phyloP scores from a whole-genome alignment of 2,113 vertebrate genomes.

The Corydoras maculifer region DNA sequence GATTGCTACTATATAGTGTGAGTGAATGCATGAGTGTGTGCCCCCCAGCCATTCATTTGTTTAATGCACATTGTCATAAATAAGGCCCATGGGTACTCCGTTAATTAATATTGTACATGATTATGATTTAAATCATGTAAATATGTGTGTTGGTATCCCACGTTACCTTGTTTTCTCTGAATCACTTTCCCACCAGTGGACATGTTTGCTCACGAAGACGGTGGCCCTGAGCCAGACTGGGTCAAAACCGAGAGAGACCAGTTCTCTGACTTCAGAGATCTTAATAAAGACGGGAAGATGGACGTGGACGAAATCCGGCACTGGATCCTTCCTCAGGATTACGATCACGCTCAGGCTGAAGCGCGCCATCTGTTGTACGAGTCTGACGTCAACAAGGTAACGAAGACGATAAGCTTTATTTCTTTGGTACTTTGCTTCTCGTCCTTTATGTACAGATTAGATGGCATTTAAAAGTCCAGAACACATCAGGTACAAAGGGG shows the following conservation, averaged over 20 bases:
- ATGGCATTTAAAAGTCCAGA: no score
- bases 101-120: no score
- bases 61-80: no score
- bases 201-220: conserved; percentile 93
- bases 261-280: conserved; percentile 89
- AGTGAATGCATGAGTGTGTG: no score
- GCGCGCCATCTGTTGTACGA: conserved; percentile 91
- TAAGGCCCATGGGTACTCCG: no score
- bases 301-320: conserved; percentile 89
- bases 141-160: not conserved
- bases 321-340: conserved; percentile 96
- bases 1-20: no score
- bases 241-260: conserved; percentile 89
- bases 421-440: no score
- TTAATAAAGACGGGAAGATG: conserved; percentile 96
- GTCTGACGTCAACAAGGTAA: conserved; percentile 88
- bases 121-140: not conserved
- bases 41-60: no score
- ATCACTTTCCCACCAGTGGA: conserved; percentile 65
- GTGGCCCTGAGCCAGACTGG: conserved; percentile 90
- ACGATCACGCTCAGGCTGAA: conserved; percentile 92
- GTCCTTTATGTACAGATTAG: no score
- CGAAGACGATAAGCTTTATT: not conserved
- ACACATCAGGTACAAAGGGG: no score
- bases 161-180: conserved; percentile 9